Percentiles rank a stretch among this genome's conserved stretches.
Evolutionary conservation across 1,140 invertebrate genomes (phyloP).

Genomic region (Harpegnathos saltator): DNA sequence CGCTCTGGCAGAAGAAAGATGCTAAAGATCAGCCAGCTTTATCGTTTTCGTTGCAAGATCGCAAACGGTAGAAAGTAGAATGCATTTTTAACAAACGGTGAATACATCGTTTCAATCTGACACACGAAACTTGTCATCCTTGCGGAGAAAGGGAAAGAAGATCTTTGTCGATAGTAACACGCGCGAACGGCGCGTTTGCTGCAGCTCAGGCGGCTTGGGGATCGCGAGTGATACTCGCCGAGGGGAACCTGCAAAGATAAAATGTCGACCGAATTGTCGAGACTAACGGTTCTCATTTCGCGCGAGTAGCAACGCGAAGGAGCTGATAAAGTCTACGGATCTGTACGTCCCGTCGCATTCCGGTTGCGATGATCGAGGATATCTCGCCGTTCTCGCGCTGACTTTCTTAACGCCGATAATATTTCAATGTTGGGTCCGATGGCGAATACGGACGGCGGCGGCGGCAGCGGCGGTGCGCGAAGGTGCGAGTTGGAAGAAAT

Average conservation of each 20-base stretch:
- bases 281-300: slow-evolving; percentile 34
- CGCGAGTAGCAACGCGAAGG: slow-evolving; percentile 28
- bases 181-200: background rate
- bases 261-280: slow-evolving; percentile 13
- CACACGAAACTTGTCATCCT: too few relatives aligned
- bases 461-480: too few relatives aligned
- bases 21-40: too few relatives aligned
- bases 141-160: too few relatives aligned
- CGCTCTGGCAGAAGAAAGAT: too few relatives aligned
- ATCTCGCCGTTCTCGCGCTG: slow-evolving; percentile 11
- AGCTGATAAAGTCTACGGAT: slow-evolving; percentile 48
- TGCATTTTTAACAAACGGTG: too few relatives aligned
- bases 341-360: slow-evolving; percentile 50
- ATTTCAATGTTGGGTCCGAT: slow-evolving; percentile 44
- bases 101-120: too few relatives aligned
- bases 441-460: slow-evolving; percentile 9
- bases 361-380: slow-evolving; percentile 54
- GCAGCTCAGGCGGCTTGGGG: background rate
- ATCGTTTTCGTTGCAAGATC: too few relatives aligned
- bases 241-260: background rate
- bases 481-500: slow-evolving; percentile 39
- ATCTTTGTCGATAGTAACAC: background rate
- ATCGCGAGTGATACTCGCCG: background rate
- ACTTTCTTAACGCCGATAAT: slow-evolving; percentile 57
- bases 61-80: too few relatives aligned